phyloP scores from a whole-genome alignment of 2,113 vertebrate genomes.

The Melanerpes formicivorus region DNA sequence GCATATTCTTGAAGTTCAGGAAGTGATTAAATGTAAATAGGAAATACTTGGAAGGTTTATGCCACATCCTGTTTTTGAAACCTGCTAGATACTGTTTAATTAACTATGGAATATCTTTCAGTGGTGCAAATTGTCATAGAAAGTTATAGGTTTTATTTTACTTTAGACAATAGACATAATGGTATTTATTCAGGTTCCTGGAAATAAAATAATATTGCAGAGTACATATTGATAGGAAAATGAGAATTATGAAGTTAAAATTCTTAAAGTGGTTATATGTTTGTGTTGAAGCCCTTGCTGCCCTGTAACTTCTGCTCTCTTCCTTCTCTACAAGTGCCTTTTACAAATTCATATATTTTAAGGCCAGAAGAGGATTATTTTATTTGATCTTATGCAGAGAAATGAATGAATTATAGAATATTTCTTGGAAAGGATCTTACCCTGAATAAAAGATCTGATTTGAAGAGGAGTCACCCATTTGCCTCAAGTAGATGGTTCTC shows the following conservation, averaged over 20 bases:
- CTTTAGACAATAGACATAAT: not conserved
- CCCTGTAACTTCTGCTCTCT: not conserved
- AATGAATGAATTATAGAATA: not conserved
- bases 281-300: not conserved
- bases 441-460: not conserved
- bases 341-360: not conserved
- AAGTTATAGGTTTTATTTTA: not conserved
- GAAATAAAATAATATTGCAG: not conserved
- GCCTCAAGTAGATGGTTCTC: not conserved
- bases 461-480: not conserved
- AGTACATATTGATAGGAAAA: not conserved
- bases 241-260: not conserved
- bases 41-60: not conserved
- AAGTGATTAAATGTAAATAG: not conserved
- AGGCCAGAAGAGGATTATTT: not conserved
- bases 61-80: not conserved
- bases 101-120: not conserved
- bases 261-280: not conserved
- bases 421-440: not conserved
- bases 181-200: not conserved
- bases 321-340: not conserved
- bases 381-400: not conserved
- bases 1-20: not conserved
- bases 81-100: not conserved
- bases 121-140: accelerated